These are phyloP conservation scores for Chaenodraco wilsoni DNA, from an alignment of 2,797 vertebrate genomes.

Conservation along the genomic window DNA sequence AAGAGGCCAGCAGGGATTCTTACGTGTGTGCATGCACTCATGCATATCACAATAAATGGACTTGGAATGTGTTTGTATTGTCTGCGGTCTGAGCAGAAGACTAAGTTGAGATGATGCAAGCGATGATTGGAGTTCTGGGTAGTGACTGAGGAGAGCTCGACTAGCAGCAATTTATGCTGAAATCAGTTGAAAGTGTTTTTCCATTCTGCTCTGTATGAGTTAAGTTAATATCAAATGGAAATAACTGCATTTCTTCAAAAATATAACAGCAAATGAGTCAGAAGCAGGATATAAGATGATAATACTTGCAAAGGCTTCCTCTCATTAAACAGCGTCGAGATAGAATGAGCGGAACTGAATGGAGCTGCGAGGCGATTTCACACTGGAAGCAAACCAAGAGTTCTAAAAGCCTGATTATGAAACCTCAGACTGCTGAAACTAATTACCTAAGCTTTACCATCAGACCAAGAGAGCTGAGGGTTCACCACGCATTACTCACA, in stretches of 20 bases:
- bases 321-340: conserved; percentile 22
- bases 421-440: too few species aligned
- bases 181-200: background rate
- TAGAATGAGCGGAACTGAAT: conserved; percentile 26
- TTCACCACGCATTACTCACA: too few species aligned
- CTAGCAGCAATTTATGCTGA: conserved; percentile 9
- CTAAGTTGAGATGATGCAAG: conserved; percentile 8
- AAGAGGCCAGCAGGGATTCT: conserved; percentile 47
- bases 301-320: conserved; percentile 34
- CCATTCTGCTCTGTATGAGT: background rate
- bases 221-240: conserved; percentile 26
- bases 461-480: too few species aligned
- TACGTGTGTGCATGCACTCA: conserved; percentile 14
- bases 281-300: conserved; percentile 21
- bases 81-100: conserved; percentile 4
- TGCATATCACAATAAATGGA: conserved; percentile 18
- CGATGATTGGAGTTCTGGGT: conserved; percentile 11
- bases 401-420: conserved; percentile 36
- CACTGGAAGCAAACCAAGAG: conserved; percentile 17
- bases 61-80: conserved; percentile 18
- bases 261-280: conserved; percentile 19
- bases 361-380: conserved; percentile 39
- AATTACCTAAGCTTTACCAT: too few species aligned
- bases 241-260: conserved; percentile 19
- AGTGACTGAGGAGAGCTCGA: background rate